Percentiles rank a stretch among this genome's conserved stretches.
These are phyloP conservation scores for Schlechtendalia chinensis DNA, from an alignment of 1,140 invertebrate species.

Conservation along the genomic window DNA sequence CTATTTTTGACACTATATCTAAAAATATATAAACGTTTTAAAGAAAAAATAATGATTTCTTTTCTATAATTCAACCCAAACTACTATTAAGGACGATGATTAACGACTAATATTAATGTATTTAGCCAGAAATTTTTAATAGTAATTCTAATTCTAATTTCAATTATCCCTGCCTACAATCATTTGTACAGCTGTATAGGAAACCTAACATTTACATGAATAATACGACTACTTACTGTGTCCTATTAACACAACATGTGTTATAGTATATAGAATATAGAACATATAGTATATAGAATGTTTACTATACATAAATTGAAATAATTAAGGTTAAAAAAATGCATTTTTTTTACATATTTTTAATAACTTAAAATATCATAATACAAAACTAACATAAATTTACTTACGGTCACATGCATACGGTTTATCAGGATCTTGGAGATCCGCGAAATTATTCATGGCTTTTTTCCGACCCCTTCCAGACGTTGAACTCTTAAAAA, in stretches of 20 bases:
- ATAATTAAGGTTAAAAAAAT: constrained; percentile 23
- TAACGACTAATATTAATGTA: neutral
- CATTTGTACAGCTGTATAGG: neutral
- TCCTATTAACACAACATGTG: constrained; percentile 26
- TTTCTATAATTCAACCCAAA: neutral
- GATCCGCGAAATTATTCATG: constrained; percentile 62
- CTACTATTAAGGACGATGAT: neutral
- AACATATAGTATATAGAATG: constrained; percentile 9
- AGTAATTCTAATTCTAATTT: constrained; percentile 5
- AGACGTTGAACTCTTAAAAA: constrained; percentile 24
- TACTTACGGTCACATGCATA: constrained; percentile 89
- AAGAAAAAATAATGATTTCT: neutral
- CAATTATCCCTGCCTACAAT: constrained; percentile 6
- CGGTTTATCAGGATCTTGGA: constrained; percentile 81
- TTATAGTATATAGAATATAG: constrained; percentile 1
- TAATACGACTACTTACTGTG: constrained; percentile 7
- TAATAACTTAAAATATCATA: constrained; percentile 18
- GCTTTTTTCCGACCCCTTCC: constrained; percentile 71
- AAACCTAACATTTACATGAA: neutral
- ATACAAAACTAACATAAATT: neutral
- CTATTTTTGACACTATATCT: constrained; percentile 7
- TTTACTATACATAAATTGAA: constrained; percentile 11
- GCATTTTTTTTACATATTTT: constrained; percentile 3
- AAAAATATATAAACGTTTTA: constrained; percentile 4
- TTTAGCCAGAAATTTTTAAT: neutral